A percentile compares a stretch with the other conserved stretches of the same genome.
phyloP scores from a whole-genome alignment of 2,113 vertebrate species.

The Camelus dromedarius region DNA sequence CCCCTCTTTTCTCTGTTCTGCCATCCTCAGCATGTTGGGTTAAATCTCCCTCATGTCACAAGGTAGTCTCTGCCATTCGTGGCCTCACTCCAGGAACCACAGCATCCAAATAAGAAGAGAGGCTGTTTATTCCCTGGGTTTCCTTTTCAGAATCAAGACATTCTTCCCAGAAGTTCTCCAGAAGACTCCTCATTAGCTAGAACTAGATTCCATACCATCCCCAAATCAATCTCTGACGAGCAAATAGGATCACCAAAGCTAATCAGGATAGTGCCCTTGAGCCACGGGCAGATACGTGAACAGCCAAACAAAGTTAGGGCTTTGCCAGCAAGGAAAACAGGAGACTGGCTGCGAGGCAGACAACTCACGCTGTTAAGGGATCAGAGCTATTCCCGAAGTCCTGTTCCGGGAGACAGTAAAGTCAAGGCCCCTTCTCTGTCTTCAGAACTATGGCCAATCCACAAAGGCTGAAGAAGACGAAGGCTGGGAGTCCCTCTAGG shows the following conservation, averaged over 20 bases:
- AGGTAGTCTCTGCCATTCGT: background rate
- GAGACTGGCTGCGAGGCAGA: background rate
- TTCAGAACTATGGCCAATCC: background rate
- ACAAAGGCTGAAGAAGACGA: background rate
- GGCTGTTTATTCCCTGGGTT: background rate
- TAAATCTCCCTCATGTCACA: background rate
- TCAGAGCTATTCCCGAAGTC: background rate
- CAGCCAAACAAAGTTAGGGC: background rate
- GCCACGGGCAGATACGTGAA: background rate
- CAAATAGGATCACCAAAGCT: background rate
- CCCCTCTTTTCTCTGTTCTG: background rate
- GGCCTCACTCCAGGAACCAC: background rate
- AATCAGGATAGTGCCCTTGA: background rate
- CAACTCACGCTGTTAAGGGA: no score
- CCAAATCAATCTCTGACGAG: background rate
- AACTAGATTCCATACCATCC: background rate
- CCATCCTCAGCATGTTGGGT: background rate
- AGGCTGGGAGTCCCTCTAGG: background rate
- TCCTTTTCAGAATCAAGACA: background rate
- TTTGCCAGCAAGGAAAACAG: background rate
- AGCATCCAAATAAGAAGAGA: background rate
- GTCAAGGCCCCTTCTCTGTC: background rate
- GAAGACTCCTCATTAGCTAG: background rate
- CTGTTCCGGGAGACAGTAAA: background rate
- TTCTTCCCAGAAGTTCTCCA: background rate